These are phyloP conservation scores for Dicerorhinus sumatrensis DNA, from an alignment of 2,113 vertebrate species.

Conservation along the genomic window DNA sequence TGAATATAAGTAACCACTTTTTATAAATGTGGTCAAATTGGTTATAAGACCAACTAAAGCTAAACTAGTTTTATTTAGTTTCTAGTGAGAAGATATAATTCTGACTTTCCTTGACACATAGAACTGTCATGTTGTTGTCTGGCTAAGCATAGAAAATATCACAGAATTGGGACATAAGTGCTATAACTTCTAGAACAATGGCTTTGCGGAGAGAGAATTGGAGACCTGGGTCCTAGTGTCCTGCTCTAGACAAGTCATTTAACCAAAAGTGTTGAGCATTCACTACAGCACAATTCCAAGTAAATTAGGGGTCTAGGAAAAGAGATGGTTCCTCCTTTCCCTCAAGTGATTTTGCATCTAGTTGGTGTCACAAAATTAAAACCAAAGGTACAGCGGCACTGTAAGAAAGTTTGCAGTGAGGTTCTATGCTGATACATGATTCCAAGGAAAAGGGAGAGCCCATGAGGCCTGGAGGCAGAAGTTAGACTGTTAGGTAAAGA, in stretches of 20 bases:
- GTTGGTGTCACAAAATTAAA: neutral
- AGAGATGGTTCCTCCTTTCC: accelerated
- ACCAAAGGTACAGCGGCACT: neutral
- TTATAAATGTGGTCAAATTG: neutral
- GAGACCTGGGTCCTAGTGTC: neutral
- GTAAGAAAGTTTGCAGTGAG: neutral
- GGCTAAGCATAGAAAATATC: neutral
- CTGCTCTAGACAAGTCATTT: neutral
- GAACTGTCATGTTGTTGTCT: neutral
- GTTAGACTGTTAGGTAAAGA: no score
- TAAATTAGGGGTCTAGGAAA: neutral
- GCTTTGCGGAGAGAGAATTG: neutral
- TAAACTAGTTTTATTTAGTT: neutral
- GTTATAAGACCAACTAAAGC: neutral
- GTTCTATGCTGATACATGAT: neutral
- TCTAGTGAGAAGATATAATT: neutral
- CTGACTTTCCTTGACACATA: neutral
- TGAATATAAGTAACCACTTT: constrained; percentile 19
- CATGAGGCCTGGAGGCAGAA: accelerated
- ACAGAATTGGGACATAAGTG: neutral
- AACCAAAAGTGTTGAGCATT: neutral
- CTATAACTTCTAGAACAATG: neutral
- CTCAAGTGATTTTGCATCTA: neutral
- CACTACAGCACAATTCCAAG: neutral
- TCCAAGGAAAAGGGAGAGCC: neutral